Evolutionary conservation across 2,888 invertebrate species (phyloP).

Genomic region (Lamellibrachia columna): DNA sequence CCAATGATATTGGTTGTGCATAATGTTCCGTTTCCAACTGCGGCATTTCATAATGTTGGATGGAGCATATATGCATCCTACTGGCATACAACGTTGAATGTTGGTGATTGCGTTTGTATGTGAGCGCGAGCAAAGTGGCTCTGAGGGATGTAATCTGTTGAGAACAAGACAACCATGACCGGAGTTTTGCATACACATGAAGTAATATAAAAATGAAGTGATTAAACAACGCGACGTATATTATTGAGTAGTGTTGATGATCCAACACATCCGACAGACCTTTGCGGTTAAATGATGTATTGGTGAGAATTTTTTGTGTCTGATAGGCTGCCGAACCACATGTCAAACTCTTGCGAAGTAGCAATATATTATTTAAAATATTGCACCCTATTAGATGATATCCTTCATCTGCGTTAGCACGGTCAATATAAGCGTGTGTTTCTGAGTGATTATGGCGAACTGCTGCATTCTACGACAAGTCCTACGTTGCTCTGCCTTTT

Average conservation of each 20-base stretch:
- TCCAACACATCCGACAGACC: background rate
- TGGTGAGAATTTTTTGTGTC: background rate
- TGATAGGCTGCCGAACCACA: background rate
- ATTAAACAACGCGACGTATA: background rate
- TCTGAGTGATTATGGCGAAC: too few relatives aligned
- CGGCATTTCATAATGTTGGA: too few relatives aligned
- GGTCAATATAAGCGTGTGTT: background rate
- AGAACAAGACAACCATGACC: background rate
- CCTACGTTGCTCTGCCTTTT: too few relatives aligned
- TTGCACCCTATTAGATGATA: slow-evolving; percentile 2
- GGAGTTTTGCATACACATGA: background rate
- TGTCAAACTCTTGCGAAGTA: slow-evolving; percentile 1
- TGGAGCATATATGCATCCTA: too few relatives aligned
- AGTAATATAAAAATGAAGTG: background rate
- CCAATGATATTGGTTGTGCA: too few relatives aligned
- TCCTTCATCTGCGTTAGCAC: background rate
- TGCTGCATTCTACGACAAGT: too few relatives aligned
- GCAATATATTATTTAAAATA: slow-evolving; percentile 4
- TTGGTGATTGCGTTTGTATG: too few relatives aligned
- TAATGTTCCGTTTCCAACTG: too few relatives aligned
- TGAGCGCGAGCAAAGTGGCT: background rate
- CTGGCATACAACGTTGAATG: too few relatives aligned
- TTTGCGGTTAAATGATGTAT: background rate
- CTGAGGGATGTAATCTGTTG: background rate
- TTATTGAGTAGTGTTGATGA: background rate